These are phyloP conservation scores for Drosophila burlai DNA, from an alignment of 1,140 invertebrate genomes.

Conservation along the genomic window DNA sequence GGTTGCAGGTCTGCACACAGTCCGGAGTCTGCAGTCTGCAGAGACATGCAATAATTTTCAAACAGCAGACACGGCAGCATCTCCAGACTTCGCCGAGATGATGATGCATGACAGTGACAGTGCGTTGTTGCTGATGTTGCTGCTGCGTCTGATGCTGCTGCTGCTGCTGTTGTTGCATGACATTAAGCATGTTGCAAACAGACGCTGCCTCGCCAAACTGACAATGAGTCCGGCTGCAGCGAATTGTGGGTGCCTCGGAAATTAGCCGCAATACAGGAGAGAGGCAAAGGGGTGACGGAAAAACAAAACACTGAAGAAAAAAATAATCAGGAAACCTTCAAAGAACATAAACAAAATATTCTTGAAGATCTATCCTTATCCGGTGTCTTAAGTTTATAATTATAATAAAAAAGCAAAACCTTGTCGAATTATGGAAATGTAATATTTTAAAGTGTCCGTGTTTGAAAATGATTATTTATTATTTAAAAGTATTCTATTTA, in stretches of 20 bases:
- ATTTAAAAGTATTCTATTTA: rapidly evolving
- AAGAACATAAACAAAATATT: not conserved
- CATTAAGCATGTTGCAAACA: conserved; percentile 83
- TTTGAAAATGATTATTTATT: not conserved
- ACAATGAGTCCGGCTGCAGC: conserved; percentile 64
- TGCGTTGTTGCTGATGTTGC: conserved; percentile 64
- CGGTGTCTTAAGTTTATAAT: not conserved
- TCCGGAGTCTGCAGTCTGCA: conserved; percentile 26
- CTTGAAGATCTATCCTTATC: rapidly evolving
- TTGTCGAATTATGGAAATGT: not conserved
- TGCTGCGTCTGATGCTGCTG: conserved; percentile 47
- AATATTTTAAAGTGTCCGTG: not conserved
- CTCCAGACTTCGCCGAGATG: conserved; percentile 54
- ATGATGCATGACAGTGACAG: conserved; percentile 82
- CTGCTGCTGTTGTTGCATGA: conserved; percentile 55
- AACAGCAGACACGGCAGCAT: conserved; percentile 48
- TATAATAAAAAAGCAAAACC: not conserved
- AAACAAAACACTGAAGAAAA: not conserved
- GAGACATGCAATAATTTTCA: conserved; percentile 82
- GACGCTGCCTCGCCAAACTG: conserved; percentile 62
- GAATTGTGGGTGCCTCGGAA: conserved; percentile 82
- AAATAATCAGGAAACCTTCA: not conserved
- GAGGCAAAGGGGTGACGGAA: not conserved
- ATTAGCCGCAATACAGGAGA: conserved; percentile 68
- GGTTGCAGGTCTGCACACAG: conserved; percentile 37